phyloP scores from a whole-genome alignment of 1,140 invertebrate genomes.

The Drosophila sechellia region DNA sequence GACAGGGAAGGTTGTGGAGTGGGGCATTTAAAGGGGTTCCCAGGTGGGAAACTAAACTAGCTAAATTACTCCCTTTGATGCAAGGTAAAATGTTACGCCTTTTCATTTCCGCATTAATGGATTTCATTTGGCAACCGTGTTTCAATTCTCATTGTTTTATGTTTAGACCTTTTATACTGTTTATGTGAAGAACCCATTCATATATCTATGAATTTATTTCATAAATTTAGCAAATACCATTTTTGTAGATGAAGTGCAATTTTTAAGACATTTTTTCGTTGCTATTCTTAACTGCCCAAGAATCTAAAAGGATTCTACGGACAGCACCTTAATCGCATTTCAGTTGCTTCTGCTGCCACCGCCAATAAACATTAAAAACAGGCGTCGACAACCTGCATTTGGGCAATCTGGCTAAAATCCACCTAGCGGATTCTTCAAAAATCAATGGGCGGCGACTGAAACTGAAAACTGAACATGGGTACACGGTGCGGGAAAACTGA shows the following conservation, averaged over 20 bases:
- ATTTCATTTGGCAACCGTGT: neutral
- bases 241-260: too few relatives aligned
- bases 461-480: neutral
- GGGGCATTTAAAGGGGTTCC: neutral
- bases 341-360: conserved; percentile 43
- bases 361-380: conserved; percentile 70
- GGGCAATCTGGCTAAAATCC: too few relatives aligned
- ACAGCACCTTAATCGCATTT: conserved; percentile 15
- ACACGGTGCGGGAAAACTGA: conserved; percentile 11
- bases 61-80: neutral
- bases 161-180: too few relatives aligned
- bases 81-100: conserved; percentile 11
- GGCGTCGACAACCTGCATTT: conserved; percentile 13
- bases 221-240: too few relatives aligned
- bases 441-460: conserved; percentile 42
- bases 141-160: neutral
- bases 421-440: conserved; percentile 64
- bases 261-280: too few relatives aligned
- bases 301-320: neutral
- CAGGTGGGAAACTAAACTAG: too few relatives aligned
- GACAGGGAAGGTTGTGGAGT: too few relatives aligned
- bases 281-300: neutral
- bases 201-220: too few relatives aligned
- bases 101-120: conserved; percentile 1
- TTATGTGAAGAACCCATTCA: too few relatives aligned